These are phyloP conservation scores for Drosophila seguyi DNA, from an alignment of 1,140 invertebrate genomes.

Conservation along the genomic window DNA sequence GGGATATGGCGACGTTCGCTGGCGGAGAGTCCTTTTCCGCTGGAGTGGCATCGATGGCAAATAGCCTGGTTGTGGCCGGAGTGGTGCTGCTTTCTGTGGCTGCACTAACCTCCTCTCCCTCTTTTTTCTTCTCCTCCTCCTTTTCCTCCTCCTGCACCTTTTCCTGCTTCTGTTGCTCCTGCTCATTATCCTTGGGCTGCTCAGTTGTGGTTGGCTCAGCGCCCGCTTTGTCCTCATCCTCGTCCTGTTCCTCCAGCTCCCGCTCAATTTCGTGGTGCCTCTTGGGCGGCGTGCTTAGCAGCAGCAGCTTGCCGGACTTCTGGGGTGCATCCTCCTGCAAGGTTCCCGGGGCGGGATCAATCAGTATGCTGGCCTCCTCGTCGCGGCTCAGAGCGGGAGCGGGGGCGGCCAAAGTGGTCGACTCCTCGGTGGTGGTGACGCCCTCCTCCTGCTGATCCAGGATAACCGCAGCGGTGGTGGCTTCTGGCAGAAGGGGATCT, in stretches of 20 bases:
- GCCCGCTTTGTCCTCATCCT: slow-evolving; percentile 40
- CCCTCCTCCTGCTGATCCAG: slow-evolving; percentile 25
- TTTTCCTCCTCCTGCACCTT: slow-evolving; percentile 5
- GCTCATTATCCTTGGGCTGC: slow-evolving; percentile 12
- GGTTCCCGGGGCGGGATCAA: slow-evolving; percentile 66
- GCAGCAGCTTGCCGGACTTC: slow-evolving; percentile 67
- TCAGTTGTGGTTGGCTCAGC: slow-evolving; percentile 39
- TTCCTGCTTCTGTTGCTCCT: slow-evolving; percentile 1
- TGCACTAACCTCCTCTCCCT: slow-evolving; percentile 15
- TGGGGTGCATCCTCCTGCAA: slow-evolving; percentile 20
- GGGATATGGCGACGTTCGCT: slow-evolving; percentile 62
- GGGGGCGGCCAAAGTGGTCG: slow-evolving; percentile 15
- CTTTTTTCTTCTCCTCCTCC: not conserved
- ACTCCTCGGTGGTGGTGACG: slow-evolving; percentile 28
- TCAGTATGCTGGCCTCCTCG: slow-evolving; percentile 56
- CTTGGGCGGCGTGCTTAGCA: slow-evolving; percentile 73
- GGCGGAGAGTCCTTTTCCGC: slow-evolving; percentile 34
- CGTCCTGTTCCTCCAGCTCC: slow-evolving; percentile 66
- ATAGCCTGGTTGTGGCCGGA: slow-evolving; percentile 62
- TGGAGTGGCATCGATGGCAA: slow-evolving; percentile 70
- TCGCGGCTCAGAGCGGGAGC: slow-evolving; percentile 52
- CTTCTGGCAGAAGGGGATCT: slow-evolving; percentile 25
- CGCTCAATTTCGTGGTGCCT: slow-evolving; percentile 58
- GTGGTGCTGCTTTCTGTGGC: slow-evolving; percentile 48
- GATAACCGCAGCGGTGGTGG: slow-evolving; percentile 25